Percentiles rank a stretch among this genome's conserved stretches.
phyloP scores from a whole-genome alignment of 2,888 invertebrate genomes.

The Ochropleura plecta region DNA sequence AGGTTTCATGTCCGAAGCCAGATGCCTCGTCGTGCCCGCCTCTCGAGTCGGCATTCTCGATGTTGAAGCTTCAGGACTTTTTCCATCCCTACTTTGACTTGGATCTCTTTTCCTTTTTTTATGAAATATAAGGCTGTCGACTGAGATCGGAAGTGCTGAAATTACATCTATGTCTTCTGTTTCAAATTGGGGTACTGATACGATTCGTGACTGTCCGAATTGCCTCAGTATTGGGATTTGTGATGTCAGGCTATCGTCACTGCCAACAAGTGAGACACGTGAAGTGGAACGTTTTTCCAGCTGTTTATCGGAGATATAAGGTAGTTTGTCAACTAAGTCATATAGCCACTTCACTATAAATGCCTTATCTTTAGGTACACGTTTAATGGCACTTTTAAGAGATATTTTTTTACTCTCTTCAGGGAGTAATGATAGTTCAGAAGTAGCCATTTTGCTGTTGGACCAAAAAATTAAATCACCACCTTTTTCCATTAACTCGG shows the following conservation, averaged over 20 bases:
- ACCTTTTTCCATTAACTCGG: slow-evolving; percentile 8
- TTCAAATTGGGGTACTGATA: background rate
- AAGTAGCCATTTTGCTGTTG: slow-evolving; percentile 49
- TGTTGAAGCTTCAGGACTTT: slow-evolving; percentile 25
- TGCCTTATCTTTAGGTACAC: slow-evolving; percentile 65
- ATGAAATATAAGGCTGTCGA: slow-evolving; percentile 38
- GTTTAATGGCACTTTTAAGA: slow-evolving; percentile 55
- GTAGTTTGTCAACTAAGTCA: slow-evolving; percentile 71
- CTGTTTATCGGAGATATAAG: background rate
- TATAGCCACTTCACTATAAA: slow-evolving; percentile 77
- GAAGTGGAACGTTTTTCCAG: background rate
- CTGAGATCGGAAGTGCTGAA: background rate
- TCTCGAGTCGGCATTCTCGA: background rate
- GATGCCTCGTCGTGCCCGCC: background rate
- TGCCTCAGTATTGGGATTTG: slow-evolving; percentile 11
- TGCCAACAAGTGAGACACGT: background rate
- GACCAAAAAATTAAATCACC: slow-evolving; percentile 66
- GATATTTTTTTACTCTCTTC: slow-evolving; percentile 72
- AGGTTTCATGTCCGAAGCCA: slow-evolving; percentile 62
- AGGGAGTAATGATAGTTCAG: slow-evolving; percentile 73
- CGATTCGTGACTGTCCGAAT: slow-evolving; percentile 13
- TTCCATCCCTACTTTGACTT: background rate
- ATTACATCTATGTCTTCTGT: background rate
- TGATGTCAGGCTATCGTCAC: background rate
- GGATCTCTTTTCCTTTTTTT: background rate